Evolutionary conservation across 2,888 invertebrate genomes (phyloP), one percentile per base, ranked within the genome.

Genomic region (Tenthredo distinguenda): DNA sequence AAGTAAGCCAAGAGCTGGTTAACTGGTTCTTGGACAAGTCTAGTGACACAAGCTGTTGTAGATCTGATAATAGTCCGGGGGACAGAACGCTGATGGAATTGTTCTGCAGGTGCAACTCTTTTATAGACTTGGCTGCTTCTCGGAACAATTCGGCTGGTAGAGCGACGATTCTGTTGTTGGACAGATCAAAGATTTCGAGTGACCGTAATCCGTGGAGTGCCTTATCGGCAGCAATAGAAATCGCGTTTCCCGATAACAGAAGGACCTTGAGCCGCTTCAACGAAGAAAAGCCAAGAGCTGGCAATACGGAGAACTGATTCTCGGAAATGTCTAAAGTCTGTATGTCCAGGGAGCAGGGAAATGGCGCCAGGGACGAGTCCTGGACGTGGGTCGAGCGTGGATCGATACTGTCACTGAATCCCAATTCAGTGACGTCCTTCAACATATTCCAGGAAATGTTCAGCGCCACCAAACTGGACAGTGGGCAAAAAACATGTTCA

Each of bases 41-140:
- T 88, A 98, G 94, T 0, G 98, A 97, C 90, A 98, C 96, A 90
- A 98, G 95, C 93, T 98, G 98, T 91, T 97, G 97, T 92, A 98
- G 95, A 93, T 97, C 97, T 68, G 97, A 96, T 92, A 99, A 97
- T 84, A 98, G 95, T 88, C 97, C 97, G 0, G 98, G 97, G 88
- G 98, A 97, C 88, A 98, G 95, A 72, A 97, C 97, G 92, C 97
- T 96, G 90, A 99, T 97, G 34, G 98, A 97, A 95, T 98, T 98
- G 94, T 98, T 98, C 94, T 98, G 97, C 92, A 98, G 94, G 94
- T 98, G 97, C 91, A 98, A 96, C 94, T 98, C 98, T 94, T 97
- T 97, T 90, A 98, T 96, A 87, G 96, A 96, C 87, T 96, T 96
- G 83, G 96, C 95, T 90, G 96, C 96, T 94, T 98, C 98, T 92